A percentile compares a stretch with the other conserved stretches of the same genome.
phyloP scores from a whole-genome alignment of 2,888 invertebrate genomes.

The Tinea pellionella region DNA sequence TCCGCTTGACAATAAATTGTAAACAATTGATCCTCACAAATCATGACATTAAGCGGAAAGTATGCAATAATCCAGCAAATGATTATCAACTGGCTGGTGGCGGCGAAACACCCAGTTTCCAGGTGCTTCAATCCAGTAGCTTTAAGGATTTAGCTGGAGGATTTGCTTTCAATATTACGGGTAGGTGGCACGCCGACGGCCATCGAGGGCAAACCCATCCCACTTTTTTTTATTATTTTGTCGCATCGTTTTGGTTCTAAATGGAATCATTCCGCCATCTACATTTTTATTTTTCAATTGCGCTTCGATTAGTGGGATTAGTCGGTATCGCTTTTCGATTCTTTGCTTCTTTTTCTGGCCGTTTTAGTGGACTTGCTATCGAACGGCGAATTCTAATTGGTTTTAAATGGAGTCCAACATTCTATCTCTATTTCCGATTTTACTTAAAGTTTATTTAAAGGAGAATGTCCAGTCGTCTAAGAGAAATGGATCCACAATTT shows the following conservation, averaged over 20 bases:
- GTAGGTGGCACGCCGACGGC: slow-evolving; percentile 48
- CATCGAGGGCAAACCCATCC: slow-evolving; percentile 48
- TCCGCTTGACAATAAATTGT: slow-evolving; percentile 13
- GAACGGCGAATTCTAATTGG: slow-evolving; percentile 28
- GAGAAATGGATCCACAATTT: too few relatives aligned
- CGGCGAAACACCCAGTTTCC: slow-evolving; percentile 58
- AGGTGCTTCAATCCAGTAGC: slow-evolving; percentile 65
- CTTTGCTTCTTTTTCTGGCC: slow-evolving; percentile 59
- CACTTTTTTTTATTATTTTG: slow-evolving; percentile 64
- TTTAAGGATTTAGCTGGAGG: slow-evolving; percentile 68
- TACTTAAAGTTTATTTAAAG: background rate
- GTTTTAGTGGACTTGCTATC: slow-evolving; percentile 25
- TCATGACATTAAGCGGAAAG: slow-evolving; percentile 56
- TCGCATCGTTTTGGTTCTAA: slow-evolving; percentile 69
- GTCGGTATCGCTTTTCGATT: slow-evolving; percentile 63
- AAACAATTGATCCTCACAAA: slow-evolving; percentile 47
- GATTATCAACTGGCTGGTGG: slow-evolving; percentile 46
- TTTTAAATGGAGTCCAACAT: slow-evolving; percentile 11
- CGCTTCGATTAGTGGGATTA: slow-evolving; percentile 69
- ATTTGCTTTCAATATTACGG: slow-evolving; percentile 72
- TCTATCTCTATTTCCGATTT: background rate
- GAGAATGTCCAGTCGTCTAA: too few relatives aligned
- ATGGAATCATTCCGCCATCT: slow-evolving; percentile 69
- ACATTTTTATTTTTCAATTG: slow-evolving; percentile 73
- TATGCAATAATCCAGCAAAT: slow-evolving; percentile 63